phyloP scores from a whole-genome alignment of 2,888 invertebrate species.

The Pollenia griseotomentosa region DNA sequence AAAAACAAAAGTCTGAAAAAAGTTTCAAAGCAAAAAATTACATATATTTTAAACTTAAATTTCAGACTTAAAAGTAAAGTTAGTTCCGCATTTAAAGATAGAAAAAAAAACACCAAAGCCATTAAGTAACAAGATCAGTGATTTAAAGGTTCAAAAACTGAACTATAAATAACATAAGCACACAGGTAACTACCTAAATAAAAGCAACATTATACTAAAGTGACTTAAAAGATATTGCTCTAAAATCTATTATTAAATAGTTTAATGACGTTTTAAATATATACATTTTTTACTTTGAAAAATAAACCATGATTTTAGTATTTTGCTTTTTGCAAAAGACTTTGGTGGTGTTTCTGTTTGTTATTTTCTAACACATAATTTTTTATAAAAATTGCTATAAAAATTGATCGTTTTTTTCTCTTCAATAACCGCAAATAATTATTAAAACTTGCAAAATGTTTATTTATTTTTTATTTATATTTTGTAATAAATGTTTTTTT shows the following conservation, averaged over 20 bases:
- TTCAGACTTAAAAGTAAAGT: slow-evolving; percentile 16
- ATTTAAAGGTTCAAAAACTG: slow-evolving; percentile 41
- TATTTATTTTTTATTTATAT: not conserved
- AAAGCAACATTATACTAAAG: not conserved
- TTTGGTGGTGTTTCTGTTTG: not conserved
- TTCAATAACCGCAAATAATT: slow-evolving; percentile 45
- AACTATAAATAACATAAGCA: not conserved
- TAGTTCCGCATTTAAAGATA: slow-evolving; percentile 61
- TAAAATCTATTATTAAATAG: slow-evolving; percentile 17
- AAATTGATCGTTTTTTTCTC: not conserved
- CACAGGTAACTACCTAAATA: not conserved
- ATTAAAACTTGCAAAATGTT: slow-evolving; percentile 40
- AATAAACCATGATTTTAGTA: not conserved
- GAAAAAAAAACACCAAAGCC: slow-evolving; percentile 15
- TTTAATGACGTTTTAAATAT: slow-evolving; percentile 11
- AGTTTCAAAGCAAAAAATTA: not conserved
- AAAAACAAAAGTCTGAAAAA: slow-evolving; percentile 18
- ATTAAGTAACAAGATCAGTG: slow-evolving; percentile 60
- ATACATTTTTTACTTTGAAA: not conserved
- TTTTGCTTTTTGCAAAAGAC: not conserved
- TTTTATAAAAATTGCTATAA: not conserved
- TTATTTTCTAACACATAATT: not conserved
- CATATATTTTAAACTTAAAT: slow-evolving; percentile 17
- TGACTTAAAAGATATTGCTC: not conserved
- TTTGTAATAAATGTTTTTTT: slow-evolving; percentile 18